Evolutionary conservation across 2,888 invertebrate genomes (phyloP).

Genomic region (Limnephilus marmoratus): DNA sequence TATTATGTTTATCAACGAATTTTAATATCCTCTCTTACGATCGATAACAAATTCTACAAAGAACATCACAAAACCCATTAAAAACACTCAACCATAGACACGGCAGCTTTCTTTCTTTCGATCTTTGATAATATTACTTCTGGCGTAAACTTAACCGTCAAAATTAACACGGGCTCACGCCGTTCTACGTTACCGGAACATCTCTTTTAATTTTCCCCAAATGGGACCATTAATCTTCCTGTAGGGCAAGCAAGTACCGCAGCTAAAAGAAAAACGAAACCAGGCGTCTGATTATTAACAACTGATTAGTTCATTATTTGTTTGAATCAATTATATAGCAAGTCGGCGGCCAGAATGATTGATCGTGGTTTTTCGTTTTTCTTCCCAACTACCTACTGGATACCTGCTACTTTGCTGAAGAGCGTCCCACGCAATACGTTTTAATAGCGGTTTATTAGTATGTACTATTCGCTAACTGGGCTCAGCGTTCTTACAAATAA

Average conservation of each 20-base stretch:
- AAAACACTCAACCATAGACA: background rate
- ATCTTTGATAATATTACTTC: background rate
- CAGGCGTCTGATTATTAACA: background rate
- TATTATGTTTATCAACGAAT: no score
- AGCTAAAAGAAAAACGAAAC: background rate
- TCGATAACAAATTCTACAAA: background rate
- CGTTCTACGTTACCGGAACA: background rate
- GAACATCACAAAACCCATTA: background rate
- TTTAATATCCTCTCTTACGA: background rate
- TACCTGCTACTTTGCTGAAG: background rate
- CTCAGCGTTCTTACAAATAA: background rate
- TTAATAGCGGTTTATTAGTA: background rate
- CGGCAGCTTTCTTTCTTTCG: background rate
- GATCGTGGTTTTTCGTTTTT: background rate
- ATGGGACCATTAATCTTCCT: conserved; percentile 7
- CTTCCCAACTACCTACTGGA: background rate
- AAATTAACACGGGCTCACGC: background rate
- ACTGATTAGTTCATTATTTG: conserved; percentile 25
- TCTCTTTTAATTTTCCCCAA: background rate
- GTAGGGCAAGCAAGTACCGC: no score
- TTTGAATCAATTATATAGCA: conserved; percentile 2
- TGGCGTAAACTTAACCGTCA: background rate
- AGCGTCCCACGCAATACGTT: background rate
- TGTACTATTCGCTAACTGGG: background rate
- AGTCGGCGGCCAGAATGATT: background rate